phyloP scores from a whole-genome alignment of 2,113 vertebrate species.

The Entelurus aequoreus region DNA sequence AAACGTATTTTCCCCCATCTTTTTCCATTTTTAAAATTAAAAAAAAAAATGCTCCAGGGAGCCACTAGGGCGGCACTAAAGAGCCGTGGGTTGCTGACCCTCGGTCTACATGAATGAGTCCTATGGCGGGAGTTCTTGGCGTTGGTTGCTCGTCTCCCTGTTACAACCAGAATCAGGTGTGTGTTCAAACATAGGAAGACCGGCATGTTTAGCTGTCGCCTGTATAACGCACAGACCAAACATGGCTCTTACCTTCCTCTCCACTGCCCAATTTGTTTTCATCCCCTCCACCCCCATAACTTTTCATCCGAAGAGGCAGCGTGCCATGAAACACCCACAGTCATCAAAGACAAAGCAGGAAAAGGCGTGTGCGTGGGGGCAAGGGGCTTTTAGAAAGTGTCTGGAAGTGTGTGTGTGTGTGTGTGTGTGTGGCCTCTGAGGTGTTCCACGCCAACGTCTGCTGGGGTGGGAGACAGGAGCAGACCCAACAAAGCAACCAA shows the following conservation, averaged over 20 bases:
- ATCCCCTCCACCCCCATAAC: slow-evolving; percentile 36
- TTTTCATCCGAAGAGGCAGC: slow-evolving; percentile 42
- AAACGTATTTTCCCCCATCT: too few relatives aligned
- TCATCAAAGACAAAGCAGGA: slow-evolving; percentile 39
- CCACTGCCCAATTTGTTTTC: slow-evolving; percentile 9
- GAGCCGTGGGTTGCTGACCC: too few relatives aligned
- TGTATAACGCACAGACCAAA: slow-evolving; percentile 58
- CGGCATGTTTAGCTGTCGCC: slow-evolving; percentile 54
- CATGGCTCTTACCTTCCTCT: slow-evolving; percentile 38
- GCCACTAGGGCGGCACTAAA: too few relatives aligned
- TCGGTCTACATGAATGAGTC: too few relatives aligned
- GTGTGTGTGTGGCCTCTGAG: neutral
- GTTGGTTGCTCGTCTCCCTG: slow-evolving; percentile 9
- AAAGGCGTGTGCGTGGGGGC: slow-evolving; percentile 1
- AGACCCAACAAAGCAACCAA: too few relatives aligned
- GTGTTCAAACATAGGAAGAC: slow-evolving; percentile 51
- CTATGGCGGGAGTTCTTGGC: neutral
- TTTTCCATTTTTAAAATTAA: too few relatives aligned
- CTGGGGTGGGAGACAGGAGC: too few relatives aligned
- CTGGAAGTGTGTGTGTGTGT: neutral
- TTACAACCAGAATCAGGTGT: slow-evolving; percentile 65
- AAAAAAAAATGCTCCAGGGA: too few relatives aligned
- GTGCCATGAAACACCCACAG: slow-evolving; percentile 38
- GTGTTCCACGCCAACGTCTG: too few relatives aligned
- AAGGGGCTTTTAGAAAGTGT: slow-evolving; percentile 24